Evolutionary conservation across 2,888 invertebrate species (phyloP), one percentile per base, ranked within the genome.

Genomic region (Drosophila dives): DNA sequence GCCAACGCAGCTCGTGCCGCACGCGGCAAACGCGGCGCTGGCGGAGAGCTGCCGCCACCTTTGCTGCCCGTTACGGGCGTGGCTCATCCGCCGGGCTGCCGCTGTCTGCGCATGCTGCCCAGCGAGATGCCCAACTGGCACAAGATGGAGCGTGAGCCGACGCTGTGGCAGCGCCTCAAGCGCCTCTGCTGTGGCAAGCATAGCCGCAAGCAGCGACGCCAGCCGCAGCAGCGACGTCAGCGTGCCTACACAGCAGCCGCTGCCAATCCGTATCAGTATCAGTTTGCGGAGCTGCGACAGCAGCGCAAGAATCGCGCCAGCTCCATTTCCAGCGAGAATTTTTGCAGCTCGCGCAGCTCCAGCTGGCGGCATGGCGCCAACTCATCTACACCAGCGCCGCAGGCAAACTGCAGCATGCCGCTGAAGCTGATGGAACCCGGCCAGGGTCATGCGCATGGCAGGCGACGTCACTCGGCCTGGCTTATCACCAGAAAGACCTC

Each of bases 401-500:
- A 73, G 4, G 49, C 81, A 20, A 84, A 86, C 58, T 97, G 97
- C 82, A 83, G 88, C 64, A 95, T 96, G 56, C 96, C 97, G 63
- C 97, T 97, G 0, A 92, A 96, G 75, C 94, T 96, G 64, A 93
- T 96, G 77, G 93, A 96, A 49, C 96, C 96, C 5, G 72, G 77
- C 0, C 84, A 89, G 50, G 74, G 70, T 0, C 90, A 86, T 20
- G 36, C 71, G 80, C 91, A 92, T 10, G 92, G 92, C 32, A 95
- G 97, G 89, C 94, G 97, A 62, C 94, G 97, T 78, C 96, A 97
- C 55, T 96, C 97, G 0, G 97, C 97, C 1, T 98, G 98, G 98
- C 94, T 97, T 72, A 96, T 98, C 33, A 97, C 97, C n/a, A 94
- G 98, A 61, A 98, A 98, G 93, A 97, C 98, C 0, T 97, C 97